Evolutionary conservation across 2,888 invertebrate genomes (phyloP).

Genomic region (Lasioglossum marginatum): DNA sequence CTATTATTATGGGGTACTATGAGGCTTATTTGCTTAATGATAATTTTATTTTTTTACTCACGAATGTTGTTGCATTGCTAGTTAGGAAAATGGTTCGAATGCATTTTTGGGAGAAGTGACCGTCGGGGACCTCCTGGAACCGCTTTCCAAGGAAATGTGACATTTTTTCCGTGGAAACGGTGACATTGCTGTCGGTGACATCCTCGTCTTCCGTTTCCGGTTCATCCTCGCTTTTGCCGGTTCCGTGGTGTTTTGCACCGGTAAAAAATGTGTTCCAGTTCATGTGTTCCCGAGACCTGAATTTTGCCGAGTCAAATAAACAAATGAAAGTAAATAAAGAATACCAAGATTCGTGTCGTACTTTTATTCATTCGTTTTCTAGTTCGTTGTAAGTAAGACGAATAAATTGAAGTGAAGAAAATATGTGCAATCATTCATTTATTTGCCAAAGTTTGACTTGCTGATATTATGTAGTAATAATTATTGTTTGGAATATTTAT

Average conservation of each 20-base stretch:
- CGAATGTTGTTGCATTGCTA: constrained; percentile 70
- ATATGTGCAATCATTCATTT: no score
- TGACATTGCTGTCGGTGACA: constrained; percentile 60
- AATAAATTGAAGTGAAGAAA: no score
- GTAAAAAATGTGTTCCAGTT: constrained; percentile 52
- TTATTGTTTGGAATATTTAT: neutral
- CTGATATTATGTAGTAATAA: no score
- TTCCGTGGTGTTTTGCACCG: neutral
- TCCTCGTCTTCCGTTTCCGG: constrained; percentile 70
- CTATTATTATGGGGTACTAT: no score
- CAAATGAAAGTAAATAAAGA: constrained; percentile 8
- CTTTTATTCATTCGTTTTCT: neutral
- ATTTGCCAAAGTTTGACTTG: no score
- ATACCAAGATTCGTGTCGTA: neutral
- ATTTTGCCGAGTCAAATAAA: neutral
- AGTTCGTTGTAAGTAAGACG: neutral
- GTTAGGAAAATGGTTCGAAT: constrained; percentile 70
- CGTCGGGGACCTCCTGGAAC: constrained; percentile 65
- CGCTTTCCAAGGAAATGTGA: constrained; percentile 64
- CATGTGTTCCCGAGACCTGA: constrained; percentile 20
- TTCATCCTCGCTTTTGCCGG: constrained; percentile 50
- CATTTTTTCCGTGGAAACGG: constrained; percentile 65
- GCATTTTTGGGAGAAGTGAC: constrained; percentile 66
- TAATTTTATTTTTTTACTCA: constrained; percentile 24
- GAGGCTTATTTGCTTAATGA: no score